phyloP scores from a whole-genome alignment of 1,140 invertebrate genomes.

The Anagrus nilaparvatae region DNA sequence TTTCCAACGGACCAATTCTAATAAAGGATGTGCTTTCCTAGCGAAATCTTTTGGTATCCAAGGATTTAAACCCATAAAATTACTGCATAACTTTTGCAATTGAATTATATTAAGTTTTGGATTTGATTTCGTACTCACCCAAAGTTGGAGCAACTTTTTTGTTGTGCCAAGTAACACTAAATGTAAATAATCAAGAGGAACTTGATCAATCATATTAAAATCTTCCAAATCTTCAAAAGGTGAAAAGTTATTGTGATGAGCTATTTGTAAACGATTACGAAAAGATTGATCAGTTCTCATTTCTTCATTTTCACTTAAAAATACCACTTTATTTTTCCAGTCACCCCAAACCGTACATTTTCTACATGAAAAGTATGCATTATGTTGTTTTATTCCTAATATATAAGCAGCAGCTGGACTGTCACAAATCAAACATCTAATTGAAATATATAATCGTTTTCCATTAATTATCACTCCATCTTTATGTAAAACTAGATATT shows the following conservation, averaged over 20 bases:
- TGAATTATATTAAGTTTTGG: conserved; percentile 3
- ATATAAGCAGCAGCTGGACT: not conserved
- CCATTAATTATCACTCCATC: not conserved
- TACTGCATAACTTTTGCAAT: not conserved
- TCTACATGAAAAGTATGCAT: not conserved
- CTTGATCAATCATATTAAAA: conserved; percentile 18
- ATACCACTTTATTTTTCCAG: not conserved
- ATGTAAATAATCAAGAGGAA: conserved; percentile 26
- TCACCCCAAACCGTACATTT: not conserved
- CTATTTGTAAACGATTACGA: too few species aligned
- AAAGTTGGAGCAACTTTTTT: conserved; percentile 20
- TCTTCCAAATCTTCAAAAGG: conserved; percentile 14
- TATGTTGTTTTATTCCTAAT: not conserved
- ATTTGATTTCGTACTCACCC: conserved; percentile 14
- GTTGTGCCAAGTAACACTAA: conserved; percentile 21
- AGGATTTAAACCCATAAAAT: not conserved
- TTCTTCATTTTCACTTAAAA: not conserved
- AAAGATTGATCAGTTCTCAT: not conserved
- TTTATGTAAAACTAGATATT: not conserved
- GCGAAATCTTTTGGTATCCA: conserved; percentile 23
- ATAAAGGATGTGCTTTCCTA: conserved; percentile 21
- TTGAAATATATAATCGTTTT: not conserved
- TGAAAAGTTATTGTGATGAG: conserved; percentile 10
- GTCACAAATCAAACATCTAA: not conserved
- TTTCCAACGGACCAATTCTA: conserved; percentile 23